Evolutionary conservation across 1,140 invertebrate genomes (phyloP).

Genomic region (Brachionus paranguensis): DNA sequence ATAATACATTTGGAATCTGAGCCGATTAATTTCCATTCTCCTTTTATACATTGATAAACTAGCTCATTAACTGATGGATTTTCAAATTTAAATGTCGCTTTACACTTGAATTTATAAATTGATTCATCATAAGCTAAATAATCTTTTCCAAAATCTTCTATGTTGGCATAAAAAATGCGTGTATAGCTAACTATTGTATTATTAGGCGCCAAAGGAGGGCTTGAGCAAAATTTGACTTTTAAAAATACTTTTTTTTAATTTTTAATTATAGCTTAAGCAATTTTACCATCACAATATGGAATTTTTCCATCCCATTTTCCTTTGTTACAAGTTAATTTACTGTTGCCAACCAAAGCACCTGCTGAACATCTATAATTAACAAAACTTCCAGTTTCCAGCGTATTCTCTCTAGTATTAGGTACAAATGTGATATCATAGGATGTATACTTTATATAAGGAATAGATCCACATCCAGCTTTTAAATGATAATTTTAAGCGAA

Average conservation of each 20-base stretch:
- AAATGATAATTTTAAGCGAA: not conserved
- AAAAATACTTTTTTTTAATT: not conserved
- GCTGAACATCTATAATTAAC: conserved; percentile 17
- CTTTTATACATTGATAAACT: not conserved
- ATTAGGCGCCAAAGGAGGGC: not conserved
- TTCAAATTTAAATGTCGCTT: not conserved
- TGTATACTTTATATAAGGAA: conserved; percentile 11
- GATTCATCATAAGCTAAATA: conserved; percentile 16
- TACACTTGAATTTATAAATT: not conserved
- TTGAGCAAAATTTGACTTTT: conserved; percentile 13
- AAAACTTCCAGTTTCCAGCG: not conserved
- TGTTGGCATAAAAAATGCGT: conserved; percentile 3
- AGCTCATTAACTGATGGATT: not conserved
- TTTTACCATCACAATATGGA: not conserved
- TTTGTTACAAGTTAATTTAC: not conserved
- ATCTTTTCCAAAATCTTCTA: conserved; percentile 26
- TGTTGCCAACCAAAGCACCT: not conserved
- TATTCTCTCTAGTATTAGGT: not conserved
- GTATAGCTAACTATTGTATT: not conserved
- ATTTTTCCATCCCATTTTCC: not conserved
- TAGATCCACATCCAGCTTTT: not conserved
- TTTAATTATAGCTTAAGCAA: not conserved
- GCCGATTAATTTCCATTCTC: not conserved
- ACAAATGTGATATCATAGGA: not conserved
- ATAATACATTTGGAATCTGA: not conserved